phyloP scores from a whole-genome alignment of 2,888 invertebrate genomes.

The Aromia moschata region DNA sequence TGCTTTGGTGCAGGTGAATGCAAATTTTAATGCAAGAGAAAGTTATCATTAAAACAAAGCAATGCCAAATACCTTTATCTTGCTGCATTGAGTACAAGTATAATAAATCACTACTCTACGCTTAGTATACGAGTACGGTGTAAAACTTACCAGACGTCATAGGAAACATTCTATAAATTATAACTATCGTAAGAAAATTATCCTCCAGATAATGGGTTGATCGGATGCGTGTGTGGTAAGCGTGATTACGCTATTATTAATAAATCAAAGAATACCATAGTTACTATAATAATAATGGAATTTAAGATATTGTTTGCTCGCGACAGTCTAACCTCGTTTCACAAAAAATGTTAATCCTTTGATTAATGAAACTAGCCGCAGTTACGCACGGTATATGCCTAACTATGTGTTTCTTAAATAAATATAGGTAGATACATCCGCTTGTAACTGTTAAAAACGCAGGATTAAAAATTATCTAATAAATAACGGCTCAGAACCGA shows the following conservation, averaged over 20 bases:
- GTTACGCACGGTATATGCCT: not conserved
- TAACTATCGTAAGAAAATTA: conserved; percentile 38
- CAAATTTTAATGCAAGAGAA: conserved; percentile 26
- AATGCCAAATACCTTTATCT: conserved; percentile 38
- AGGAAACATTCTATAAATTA: conserved; percentile 38
- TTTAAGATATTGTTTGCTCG: conserved; percentile 38
- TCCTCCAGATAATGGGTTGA: conserved; percentile 39
- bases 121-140: conserved; percentile 30
- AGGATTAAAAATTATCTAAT: not conserved
- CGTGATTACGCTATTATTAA: conserved; percentile 36
- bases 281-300: conserved; percentile 30
- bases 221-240: conserved; percentile 37
- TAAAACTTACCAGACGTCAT: conserved; percentile 35
- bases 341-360: conserved; percentile 36
- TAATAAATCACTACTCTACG: conserved; percentile 36
- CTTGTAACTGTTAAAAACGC: not conserved
- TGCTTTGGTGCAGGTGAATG: conserved; percentile 12
- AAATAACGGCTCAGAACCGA: not conserved
- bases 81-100: conserved; percentile 32
- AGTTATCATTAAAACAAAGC: conserved; percentile 38
- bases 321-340: conserved; percentile 27
- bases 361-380: conserved; percentile 32
- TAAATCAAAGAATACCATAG: conserved; percentile 30
- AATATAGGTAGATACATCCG: no score
- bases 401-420: no score